These are phyloP conservation scores for Leptopilina drosophilae DNA, from an alignment of 2,888 invertebrate genomes.

Conservation along the genomic window DNA sequence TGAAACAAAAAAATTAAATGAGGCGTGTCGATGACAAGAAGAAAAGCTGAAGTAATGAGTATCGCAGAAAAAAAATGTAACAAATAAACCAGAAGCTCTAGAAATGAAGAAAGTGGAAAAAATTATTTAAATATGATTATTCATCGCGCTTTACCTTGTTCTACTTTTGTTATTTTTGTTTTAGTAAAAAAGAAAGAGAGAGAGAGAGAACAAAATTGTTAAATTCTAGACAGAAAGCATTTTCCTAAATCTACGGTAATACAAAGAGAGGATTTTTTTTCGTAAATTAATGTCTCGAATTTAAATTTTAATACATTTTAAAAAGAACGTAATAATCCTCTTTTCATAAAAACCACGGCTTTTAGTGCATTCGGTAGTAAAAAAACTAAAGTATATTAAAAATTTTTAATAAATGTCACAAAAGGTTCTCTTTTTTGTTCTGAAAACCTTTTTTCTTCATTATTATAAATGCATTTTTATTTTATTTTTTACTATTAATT, in stretches of 20 bases:
- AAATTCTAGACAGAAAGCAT: neutral
- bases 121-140: slow-evolving; percentile 22
- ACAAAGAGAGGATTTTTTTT: slow-evolving; percentile 12
- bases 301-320: slow-evolving; percentile 17
- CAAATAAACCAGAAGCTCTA: slow-evolving; percentile 18
- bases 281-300: neutral
- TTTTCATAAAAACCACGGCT: neutral
- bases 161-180: neutral
- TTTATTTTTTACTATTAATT: too few species aligned
- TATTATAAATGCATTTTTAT: neutral
- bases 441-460: too few species aligned
- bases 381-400: slow-evolving; percentile 11
- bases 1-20: slow-evolving; percentile 9
- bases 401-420: neutral
- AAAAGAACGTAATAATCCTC: neutral
- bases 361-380: neutral
- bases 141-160: slow-evolving; percentile 3
- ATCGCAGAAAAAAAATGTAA: slow-evolving; percentile 2
- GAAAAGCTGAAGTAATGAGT: neutral
- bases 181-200: neutral
- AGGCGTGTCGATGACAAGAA: neutral
- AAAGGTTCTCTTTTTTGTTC: too few species aligned
- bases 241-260: neutral
- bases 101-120: slow-evolving; percentile 29
- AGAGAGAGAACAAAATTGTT: neutral